Evolutionary conservation across 2,113 vertebrate species (phyloP).

Genomic region (Barnardius zonarius): DNA sequence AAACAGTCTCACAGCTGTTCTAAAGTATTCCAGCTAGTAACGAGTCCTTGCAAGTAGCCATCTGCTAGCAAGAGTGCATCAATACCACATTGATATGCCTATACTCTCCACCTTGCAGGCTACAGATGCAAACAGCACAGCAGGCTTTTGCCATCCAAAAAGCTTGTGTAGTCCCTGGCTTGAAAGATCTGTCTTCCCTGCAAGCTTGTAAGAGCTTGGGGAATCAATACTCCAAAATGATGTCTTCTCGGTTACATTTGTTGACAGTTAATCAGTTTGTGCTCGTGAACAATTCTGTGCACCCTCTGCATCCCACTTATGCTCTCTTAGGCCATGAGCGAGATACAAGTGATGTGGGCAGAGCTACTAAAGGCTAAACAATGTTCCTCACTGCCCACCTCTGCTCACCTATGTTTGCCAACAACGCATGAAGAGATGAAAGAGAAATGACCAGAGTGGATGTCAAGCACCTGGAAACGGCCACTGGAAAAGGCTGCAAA

Average conservation of each 20-base stretch:
- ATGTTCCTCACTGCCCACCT: neutral
- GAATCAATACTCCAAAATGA: neutral
- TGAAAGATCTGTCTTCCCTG: neutral
- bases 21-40: slow-evolving; percentile 28
- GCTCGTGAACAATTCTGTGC: neutral
- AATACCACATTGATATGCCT: neutral
- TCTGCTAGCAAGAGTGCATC: slow-evolving; percentile 7
- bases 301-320: neutral
- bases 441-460: neutral
- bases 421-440: neutral
- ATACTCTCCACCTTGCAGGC: neutral
- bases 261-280: neutral
- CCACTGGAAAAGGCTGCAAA: neutral
- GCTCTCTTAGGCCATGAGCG: neutral
- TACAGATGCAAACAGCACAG: neutral
- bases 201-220: neutral
- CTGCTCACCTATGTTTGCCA: neutral
- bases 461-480: neutral
- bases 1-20: slow-evolving; percentile 33
- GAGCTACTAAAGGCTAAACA: neutral
- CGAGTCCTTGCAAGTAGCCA: neutral
- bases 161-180: neutral
- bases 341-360: neutral
- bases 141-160: neutral
- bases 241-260: accelerated